Base-by-base conservation (phyloP, 2,797 vertebrate genomes). In the Pipistrellus pipistrellus region DNA sequence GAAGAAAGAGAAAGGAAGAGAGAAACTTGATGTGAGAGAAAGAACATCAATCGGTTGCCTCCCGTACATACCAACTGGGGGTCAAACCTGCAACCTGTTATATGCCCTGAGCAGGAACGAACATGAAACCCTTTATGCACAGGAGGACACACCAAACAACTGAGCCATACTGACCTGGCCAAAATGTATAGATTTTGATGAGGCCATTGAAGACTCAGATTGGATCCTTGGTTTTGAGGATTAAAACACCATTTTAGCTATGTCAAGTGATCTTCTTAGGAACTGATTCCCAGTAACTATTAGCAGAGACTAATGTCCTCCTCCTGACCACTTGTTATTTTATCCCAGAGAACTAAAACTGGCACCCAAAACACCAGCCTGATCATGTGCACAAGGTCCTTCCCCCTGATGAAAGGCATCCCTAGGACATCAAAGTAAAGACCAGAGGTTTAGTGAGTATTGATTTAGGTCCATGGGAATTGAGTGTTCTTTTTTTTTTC, bases 401-500 rank as follows among this genome's bases (percentile, higher is more conserved):
- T 23, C 30, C 32, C 96, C 41, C 27, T 23, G 2, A 44, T 73
- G 83, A 92, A 93, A 86, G 25, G 48, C 25, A 77, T 73, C 38
- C 82, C 59, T 32, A 57, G 57, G 72, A 90, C 96, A 66, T 55
- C 48, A 78, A 92, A 82, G 89, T 93, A 73, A 91, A 85, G 84
- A 91, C 83, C 80, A 18, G n/a, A 89, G 27, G 5, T 38, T 85
- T 82, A 77, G 51, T 76, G 69, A 92, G 82, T 85, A 93, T 44
- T 89, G 93, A 96, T 85, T 91, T 93, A 94, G 76, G 77, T 71
- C 27, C 69, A 80, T 93, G 86, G 53, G 88, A 92, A 94, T 20
- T 90, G 87, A 55, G n/a, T n/a, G n/a, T n/a, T n/a, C n/a, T n/a
- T n/a, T n/a, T n/a, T 35, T n/a, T n/a, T n/a, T n/a, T n/a, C n/a